Evolutionary conservation across 2,888 invertebrate species (phyloP), one percentile per base, ranked within the genome.

Genomic region (Nemapogon koenigi): DNA sequence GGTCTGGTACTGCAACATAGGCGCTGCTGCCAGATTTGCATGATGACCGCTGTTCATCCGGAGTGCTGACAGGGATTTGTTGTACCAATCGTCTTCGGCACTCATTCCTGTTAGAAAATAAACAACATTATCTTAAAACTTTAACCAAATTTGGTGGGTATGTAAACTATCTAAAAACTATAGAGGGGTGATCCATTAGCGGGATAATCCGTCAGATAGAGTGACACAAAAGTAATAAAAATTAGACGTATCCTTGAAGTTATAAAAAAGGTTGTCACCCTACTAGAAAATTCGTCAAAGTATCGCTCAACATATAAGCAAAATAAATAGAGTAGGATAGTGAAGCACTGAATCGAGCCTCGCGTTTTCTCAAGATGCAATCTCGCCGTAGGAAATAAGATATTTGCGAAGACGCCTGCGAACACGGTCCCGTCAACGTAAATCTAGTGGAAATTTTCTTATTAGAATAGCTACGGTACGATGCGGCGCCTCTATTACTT

Each of bases 1-100:
- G 90, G 93, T 93, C 81, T 97, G 97, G 80, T 97, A 97, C 66
- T 97, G 97, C 50, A 97, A 83, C 92, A 97, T 96, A 41, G 96
- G 95, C 52, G 96, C 93, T 44, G 96, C 94, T 41, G 94, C 89
- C 58, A 97, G 86, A 81, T 96, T 95, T 50, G 95, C 94, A 75
- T 95, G 93, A 72, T 95, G 94, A 38, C 94, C 91, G 59, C 91
- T 89, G 83, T 97, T 97, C 97, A 97, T 97, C 68, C 97, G 87
- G 53, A 97, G 84, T 39, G 97, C 97, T 42, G 96, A 96, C 58
- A 97, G 83, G 58, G 95, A 95, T 81, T 97, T 97, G 83, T 97
- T 97, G 85, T 97, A 97, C 97, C 97, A 97, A 75, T 97, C 96
- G 67, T 92, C 96, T 66, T 93, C 93, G 33, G 92, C 89, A 49